Evolutionary conservation across 2,888 invertebrate species (phyloP), one percentile per base, ranked within the genome.

Genomic region (Nematopogon swammerdamellus): DNA sequence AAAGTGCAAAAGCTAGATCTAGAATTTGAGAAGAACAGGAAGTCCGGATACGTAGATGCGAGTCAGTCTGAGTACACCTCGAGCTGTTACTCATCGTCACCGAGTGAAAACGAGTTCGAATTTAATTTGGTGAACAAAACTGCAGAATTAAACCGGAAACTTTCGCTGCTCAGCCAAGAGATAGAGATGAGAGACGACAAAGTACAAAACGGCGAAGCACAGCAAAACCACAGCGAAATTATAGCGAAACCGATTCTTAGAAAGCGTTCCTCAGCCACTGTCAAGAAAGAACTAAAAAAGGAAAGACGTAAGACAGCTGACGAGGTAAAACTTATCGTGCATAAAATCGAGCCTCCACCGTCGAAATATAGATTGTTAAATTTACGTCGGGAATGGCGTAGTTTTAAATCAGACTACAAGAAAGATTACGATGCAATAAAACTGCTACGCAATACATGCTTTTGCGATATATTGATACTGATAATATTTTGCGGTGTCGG

Each of bases 401-500:
- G 72, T 48, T 86, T 88, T 59, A 84, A 83, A 57, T 57, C 66
- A 20, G 84, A 83, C 43, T 81, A 86, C 61, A 80, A 80, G 3
- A 58, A 65, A 0, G 85, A 88, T 53, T 82, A 82, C 50, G 58
- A 63, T 2, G 76, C 72, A 54, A 81, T 91, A 16, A 70, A 71
- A 47, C 60, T 68, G 16, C 63, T 86, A 46, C 72, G 86, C 45
- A 89, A 89, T 58, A 82, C 81, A 57, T 92, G 92, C 64, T 61
- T 88, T 49, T 80, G 84, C 45, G 84, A 89, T 58, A 64, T 89
- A 18, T 65, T 92, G n/a, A 58, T 91, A 19, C 69, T 91, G 42
- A 72, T 89, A 19, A 82, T 91, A 50, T 81, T 88, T 56, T 88
- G 90, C 59, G 92, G 93, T 3, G 72, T 89, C 47, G 93, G 92